Percentiles rank a stretch among this genome's conserved stretches.
Conservation (phyloP, 23 tunicate species). For the Diplosoma virens region DNA sequence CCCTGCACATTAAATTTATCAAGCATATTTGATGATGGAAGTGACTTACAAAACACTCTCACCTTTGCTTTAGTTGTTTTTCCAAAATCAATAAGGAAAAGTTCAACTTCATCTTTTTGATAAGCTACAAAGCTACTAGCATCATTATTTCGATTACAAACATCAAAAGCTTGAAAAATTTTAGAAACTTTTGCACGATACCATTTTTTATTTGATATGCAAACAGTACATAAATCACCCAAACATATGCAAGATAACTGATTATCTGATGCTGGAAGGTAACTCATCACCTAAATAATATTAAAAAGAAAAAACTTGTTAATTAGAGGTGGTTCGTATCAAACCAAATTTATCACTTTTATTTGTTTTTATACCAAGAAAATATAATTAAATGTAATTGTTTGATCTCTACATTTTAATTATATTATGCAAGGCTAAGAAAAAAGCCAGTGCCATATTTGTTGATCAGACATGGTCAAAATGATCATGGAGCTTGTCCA, state of each 20-base stretch:
- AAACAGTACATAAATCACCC: constrained; percentile 61
- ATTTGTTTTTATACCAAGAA: no score
- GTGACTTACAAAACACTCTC: not conserved
- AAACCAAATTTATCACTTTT: no score
- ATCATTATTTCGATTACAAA: not conserved
- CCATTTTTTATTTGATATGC: constrained; percentile 37
- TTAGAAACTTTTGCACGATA: constrained; percentile 46
- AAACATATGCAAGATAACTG: constrained; percentile 15
- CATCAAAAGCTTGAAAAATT: not conserved
- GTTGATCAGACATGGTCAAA: no score
- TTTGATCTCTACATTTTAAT: no score
- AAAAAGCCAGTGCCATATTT: no score
- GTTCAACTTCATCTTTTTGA: constrained; percentile 49
- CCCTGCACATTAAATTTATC: no score
- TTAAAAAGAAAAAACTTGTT: not conserved
- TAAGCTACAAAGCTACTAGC: not conserved
- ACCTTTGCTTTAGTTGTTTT: constrained; percentile 42
- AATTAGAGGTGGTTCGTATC: no score
- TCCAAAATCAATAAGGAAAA: constrained; percentile 61
- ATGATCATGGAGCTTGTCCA: no score
- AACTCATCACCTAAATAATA: constrained; percentile 7
- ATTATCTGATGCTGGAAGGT: constrained; percentile 25
- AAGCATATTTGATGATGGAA: no score
- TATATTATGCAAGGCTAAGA: no score
- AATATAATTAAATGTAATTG: no score